Conservation (phyloP, 2,888 invertebrate genomes). For the Mythimna vitellina region DNA sequence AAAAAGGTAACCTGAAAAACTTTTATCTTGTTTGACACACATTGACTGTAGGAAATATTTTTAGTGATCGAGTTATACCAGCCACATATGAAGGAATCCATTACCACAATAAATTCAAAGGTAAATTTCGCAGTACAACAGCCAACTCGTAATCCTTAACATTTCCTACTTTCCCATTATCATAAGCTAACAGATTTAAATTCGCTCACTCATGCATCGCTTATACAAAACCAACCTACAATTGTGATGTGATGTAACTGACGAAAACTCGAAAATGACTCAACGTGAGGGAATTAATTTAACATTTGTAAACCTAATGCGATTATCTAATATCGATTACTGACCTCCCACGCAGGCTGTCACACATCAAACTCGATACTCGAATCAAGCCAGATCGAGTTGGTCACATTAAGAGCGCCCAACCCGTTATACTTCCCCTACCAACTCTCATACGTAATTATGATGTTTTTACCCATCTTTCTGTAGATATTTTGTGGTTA, state of each 20-base stretch:
- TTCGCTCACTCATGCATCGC: slow-evolving; percentile 46
- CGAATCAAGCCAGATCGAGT: slow-evolving; percentile 50
- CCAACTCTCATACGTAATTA: too few relatives aligned
- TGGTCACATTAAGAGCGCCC: not conserved
- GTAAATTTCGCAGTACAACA: slow-evolving; percentile 5
- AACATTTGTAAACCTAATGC: slow-evolving; percentile 83
- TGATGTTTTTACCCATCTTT: too few relatives aligned
- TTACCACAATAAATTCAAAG: slow-evolving; percentile 10
- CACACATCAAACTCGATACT: slow-evolving; percentile 74
- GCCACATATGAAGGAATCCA: too few relatives aligned
- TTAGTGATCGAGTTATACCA: too few relatives aligned
- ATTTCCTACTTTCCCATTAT: slow-evolving; percentile 45
- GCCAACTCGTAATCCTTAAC: slow-evolving; percentile 11
- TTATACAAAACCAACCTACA: slow-evolving; percentile 47
- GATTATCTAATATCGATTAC: slow-evolving; percentile 87
- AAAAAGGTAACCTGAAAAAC: too few relatives aligned
- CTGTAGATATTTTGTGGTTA: too few relatives aligned
- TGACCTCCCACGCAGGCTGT: slow-evolving; percentile 81
- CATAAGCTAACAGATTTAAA: slow-evolving; percentile 39
- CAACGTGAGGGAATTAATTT: slow-evolving; percentile 77
- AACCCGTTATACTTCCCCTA: too few relatives aligned
- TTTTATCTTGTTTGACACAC: too few relatives aligned
- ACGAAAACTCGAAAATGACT: slow-evolving; percentile 78
- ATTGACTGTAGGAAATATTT: too few relatives aligned
- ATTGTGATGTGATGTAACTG: slow-evolving; percentile 70